These are phyloP conservation scores for Globicephala melas DNA, from an alignment of 2,113 vertebrate genomes.

Conservation along the genomic window DNA sequence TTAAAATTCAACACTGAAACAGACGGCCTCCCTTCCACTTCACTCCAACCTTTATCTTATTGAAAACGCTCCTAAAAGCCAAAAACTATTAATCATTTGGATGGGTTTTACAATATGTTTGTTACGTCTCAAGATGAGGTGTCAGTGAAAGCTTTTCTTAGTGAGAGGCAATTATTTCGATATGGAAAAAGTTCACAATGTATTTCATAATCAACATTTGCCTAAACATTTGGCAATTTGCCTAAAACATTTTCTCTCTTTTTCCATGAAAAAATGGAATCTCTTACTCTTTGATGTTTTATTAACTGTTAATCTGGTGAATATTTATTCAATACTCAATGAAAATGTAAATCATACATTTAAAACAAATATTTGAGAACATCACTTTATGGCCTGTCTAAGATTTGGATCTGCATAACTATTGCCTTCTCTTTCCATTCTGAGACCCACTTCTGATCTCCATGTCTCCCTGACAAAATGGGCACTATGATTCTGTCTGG, in stretches of 20 bases:
- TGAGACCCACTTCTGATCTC: neutral
- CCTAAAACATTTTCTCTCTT: conserved; percentile 15
- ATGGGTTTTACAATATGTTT: conserved; percentile 52
- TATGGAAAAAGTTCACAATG: conserved; percentile 20
- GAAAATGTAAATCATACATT: neutral
- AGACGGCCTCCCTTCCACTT: conserved; percentile 47
- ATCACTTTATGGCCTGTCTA: neutral
- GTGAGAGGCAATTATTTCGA: conserved; percentile 41
- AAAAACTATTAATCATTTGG: conserved; percentile 48
- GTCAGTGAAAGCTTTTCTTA: conserved; percentile 10
- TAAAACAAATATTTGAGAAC: neutral
- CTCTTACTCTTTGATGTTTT: neutral
- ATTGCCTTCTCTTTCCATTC: neutral
- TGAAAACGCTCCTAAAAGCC: conserved; percentile 41
- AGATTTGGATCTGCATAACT: neutral
- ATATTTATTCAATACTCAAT: neutral
- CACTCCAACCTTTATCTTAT: conserved; percentile 37
- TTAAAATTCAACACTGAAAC: conserved; percentile 55
- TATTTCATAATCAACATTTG: conserved; percentile 27
- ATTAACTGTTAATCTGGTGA: neutral
- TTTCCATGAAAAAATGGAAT: neutral
- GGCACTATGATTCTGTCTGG: neutral
- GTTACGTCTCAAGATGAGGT: conserved; percentile 24
- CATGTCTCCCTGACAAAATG: neutral
- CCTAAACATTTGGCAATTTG: neutral